Base-by-base conservation (phyloP, 2,113 vertebrate genomes). In the Siphamia tubifer region DNA sequence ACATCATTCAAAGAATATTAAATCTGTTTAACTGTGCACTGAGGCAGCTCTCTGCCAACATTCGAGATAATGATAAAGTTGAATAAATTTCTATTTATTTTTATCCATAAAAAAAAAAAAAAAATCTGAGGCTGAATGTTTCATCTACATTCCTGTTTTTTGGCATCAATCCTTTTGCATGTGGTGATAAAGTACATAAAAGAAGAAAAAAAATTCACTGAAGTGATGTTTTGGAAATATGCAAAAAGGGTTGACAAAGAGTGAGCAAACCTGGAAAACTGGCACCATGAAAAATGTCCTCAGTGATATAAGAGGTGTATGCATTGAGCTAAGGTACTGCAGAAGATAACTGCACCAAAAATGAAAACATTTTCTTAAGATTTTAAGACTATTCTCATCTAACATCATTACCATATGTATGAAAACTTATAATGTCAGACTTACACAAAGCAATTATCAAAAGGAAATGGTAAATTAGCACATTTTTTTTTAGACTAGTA, bases 31-130 rank as follows among this genome's bases (percentile, higher is more conserved):
- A 28, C 35, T 51, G 56, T 63, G 28, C 43, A 38, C 53, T 2
- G 5, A 39, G 44, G 4, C 35, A 16, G 15, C 54, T 65, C 51
- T 60, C 17, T 48, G 68, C 63, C 72, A 65, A 60, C 36, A 47
- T 48, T 39, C 30, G 27, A 45, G 45, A 70, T 36, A 58, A 51
- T 60, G 35, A 71, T 39, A 34, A 35, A 31, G 32, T 55, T 68
- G 53, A 79, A 68, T 79, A 68, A 0, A 72, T 79, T 58, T 60
- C 35, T 44, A 5, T n/a, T n/a, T n/a, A n/a, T n/a, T n/a, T n/a
- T n/a, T n/a, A n/a, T n/a, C n/a, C n/a, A n/a, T 24, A 25, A 66
- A 73, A 40, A 7, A 48, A 15, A n/a, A 20, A 25, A 66, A 73
- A 40, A 7, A 48, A 15, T 31, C 35, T 10, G 38, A 28, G 38